These are phyloP conservation scores for Saccopteryx bilineata DNA, from an alignment of 2,113 vertebrate genomes.

Conservation along the genomic window DNA sequence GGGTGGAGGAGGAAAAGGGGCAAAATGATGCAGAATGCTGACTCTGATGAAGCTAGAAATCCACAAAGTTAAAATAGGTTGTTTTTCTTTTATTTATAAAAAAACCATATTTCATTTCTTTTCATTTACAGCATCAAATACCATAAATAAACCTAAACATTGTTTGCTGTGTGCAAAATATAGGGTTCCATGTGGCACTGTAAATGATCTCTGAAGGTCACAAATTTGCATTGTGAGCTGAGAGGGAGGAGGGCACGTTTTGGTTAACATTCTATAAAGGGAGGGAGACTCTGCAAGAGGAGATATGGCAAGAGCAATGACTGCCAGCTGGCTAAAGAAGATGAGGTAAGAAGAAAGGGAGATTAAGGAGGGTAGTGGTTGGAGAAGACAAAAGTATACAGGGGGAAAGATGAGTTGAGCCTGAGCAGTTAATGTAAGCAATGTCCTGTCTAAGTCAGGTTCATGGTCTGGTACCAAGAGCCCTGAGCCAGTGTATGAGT, in stretches of 20 bases:
- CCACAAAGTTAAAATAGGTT: neutral
- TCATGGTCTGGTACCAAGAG: neutral
- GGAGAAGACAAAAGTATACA: neutral
- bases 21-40: neutral
- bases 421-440: neutral
- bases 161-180: constrained; percentile 90
- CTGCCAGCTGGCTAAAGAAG: constrained; percentile 63
- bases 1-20: neutral
- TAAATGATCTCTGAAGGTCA: constrained; percentile 86
- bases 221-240: constrained; percentile 77
- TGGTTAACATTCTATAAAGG: constrained; percentile 88
- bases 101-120: constrained; percentile 93
- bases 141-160: constrained; percentile 93
- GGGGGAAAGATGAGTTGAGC: neutral
- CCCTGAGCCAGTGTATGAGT: neutral
- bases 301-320: constrained; percentile 87
- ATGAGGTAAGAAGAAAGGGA: neutral
- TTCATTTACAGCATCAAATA: constrained; percentile 93
- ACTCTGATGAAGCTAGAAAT: neutral
- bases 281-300: constrained; percentile 94
- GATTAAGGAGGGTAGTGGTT: neutral
- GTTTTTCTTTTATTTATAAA: constrained; percentile 50
- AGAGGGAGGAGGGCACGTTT: constrained; percentile 88
- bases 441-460: neutral
- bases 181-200: constrained; percentile 88